A percentile compares a stretch with the other conserved stretches of the same genome.
These are phyloP conservation scores for Bilobella aurantiaca DNA, from an alignment of 1,140 invertebrate genomes.

Conservation along the genomic window DNA sequence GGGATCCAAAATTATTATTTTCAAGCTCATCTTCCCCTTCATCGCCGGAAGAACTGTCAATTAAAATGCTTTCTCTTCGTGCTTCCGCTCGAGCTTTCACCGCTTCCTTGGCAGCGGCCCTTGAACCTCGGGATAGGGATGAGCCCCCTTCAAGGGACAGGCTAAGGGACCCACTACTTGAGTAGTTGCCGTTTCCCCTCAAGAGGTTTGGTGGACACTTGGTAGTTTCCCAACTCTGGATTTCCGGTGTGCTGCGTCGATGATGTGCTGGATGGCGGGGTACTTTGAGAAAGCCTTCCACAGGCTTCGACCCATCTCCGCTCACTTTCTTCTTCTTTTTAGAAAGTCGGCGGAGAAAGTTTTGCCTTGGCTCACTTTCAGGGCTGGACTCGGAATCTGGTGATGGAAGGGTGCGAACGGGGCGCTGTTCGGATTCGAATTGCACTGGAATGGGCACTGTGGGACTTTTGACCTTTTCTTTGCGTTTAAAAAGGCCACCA, in stretches of 20 bases:
- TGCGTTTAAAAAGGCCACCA: constrained; percentile 29
- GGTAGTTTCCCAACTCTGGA: constrained; percentile 32
- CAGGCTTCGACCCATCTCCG: constrained; percentile 5
- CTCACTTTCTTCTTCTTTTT: constrained; percentile 5
- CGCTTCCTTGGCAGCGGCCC: constrained; percentile 29
- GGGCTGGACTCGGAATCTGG: not conserved
- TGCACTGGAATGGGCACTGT: constrained; percentile 9
- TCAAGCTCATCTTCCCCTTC: constrained; percentile 15
- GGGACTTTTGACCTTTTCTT: constrained; percentile 21
- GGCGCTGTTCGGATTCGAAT: not conserved
- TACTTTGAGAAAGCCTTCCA: not conserved
- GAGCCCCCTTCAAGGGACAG: constrained; percentile 19
- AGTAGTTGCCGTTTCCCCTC: constrained; percentile 17
- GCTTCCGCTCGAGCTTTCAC: constrained; percentile 31
- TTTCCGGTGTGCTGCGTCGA: not conserved
- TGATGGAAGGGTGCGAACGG: not conserved
- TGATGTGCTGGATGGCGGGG: not conserved
- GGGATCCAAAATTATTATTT: constrained; percentile 20
- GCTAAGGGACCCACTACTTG: constrained; percentile 16
- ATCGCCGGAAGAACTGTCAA: constrained; percentile 23
- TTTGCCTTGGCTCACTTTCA: constrained; percentile 1
- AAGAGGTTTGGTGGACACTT: constrained; percentile 5
- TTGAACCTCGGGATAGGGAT: constrained; percentile 13
- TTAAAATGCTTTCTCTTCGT: constrained; percentile 27
- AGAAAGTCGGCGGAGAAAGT: constrained; percentile 1